Base-by-base conservation (phyloP, 1,140 invertebrate genomes). In the Drosophila lacteicornis region DNA sequence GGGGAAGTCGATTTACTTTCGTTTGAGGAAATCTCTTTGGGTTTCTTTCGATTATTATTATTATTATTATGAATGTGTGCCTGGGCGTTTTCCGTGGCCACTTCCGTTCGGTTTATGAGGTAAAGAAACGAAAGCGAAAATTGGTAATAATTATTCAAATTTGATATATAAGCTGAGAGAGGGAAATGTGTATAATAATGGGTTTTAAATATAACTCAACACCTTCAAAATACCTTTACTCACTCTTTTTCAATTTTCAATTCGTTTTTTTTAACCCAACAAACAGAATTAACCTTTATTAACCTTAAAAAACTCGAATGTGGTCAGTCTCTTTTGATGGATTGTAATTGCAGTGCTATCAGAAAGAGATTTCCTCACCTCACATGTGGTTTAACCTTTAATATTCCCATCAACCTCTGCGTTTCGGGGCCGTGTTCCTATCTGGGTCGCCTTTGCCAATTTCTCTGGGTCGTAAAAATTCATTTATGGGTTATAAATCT, bases 1-100 rank as follows among this genome's bases (percentile, higher is more conserved):
- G 46, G 42, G 63, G 59, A 61, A 73, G 59, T 79, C 68, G 67
- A 79, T 90, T 88, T 88, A 88, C 85, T 88, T 88, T 88, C 85
- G 67, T 84, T 88, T 71, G 57, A 55, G 68, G 61, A 77, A 69
- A 69, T 49, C 40, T 57, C 49, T 60, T 74, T 70, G 36, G 19
- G 30, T 49, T 63, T 53, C 19, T 53, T 75, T 40, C 3, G 43
- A 4, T 58, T 74, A 60, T 62, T 69, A 62, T 59, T 46, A 55
- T 38, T 22, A 55, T 15, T 15, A 38, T 38, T 55, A 73, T 33
- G 53, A 66, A 42, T 55, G 7, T 40, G 45, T 38, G 59, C 45
- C 30, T 55, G 50, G 42, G 38, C 65, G 49, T 58, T 70, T 46
- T 19, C 22, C 27, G 22, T 63, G 61, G 62, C 33, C 38, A 51